Base-by-base conservation (phyloP, 2,888 invertebrate genomes). In the Hypselothyrea guttata region DNA sequence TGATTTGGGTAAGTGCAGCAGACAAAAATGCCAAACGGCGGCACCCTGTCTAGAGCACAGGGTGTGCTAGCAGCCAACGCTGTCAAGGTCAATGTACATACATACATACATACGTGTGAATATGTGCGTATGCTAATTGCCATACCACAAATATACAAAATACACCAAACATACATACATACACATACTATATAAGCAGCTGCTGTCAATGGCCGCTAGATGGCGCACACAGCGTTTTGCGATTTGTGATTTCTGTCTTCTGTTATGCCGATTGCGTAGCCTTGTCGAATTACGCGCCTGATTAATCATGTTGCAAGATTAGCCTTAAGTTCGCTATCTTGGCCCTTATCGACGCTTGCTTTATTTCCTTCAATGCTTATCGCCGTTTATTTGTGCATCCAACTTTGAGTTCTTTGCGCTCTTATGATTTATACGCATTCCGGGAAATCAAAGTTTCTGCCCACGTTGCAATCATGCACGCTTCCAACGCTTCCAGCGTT, bases 341-440 rank as follows among this genome's bases (percentile, higher is more conserved):
- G 18, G 11, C 5, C 16, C 16, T 18, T 7, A 16, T 37, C 16
- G 49, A 16, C 31, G 12, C n/a, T n/a, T 2, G 28, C 11, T 56
- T 9, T 28, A 30, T 27, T 41, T n/a, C 34, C 12, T 5, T 4
- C 18, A 45, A 49, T 47, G 40, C 53, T 65, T 61, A 66, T 71
- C 62, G 30, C 22, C 28, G 16, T 44, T 55, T 38, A 16, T 44
- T 35, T 46, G 60, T 55, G 44, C 41, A 60, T 70, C 52, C 27
- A 31, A 7, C 37, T 35, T 49, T 64, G 54, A 53, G 65, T 57
- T 75, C 49, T 30, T 54, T 33, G 60, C 38, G 44, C 31, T 59
- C 64, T 82, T 65, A 75, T 76, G 75, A 78, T 64, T 76, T 64
- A 78, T 67, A 55, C 67, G 45, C 68, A 71, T 76, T 73, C 74